These are phyloP conservation scores for Lacerta bilineata DNA, from an alignment of 2,797 vertebrate genomes.

Conservation along the genomic window DNA sequence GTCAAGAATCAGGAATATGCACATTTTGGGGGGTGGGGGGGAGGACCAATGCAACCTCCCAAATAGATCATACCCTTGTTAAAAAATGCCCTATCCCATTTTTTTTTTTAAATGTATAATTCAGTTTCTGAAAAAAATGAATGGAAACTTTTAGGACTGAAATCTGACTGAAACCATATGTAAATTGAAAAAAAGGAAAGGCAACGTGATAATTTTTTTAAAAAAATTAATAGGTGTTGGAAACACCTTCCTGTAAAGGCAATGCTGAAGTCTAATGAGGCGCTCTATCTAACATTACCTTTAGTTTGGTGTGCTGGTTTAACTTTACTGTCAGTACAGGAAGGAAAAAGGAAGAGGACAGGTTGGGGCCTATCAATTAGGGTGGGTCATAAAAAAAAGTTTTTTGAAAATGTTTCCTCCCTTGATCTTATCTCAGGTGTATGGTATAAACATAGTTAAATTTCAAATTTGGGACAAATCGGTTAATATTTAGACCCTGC, in stretches of 20 bases:
- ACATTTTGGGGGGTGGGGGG: too few relatives aligned
- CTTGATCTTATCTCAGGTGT: too few relatives aligned
- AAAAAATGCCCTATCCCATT: not conserved
- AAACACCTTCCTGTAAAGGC: not conserved
- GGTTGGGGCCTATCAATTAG: too few relatives aligned
- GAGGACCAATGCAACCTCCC: not conserved
- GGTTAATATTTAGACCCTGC: too few relatives aligned
- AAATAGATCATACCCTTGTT: not conserved
- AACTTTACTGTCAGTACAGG: too few relatives aligned
- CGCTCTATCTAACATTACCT: not conserved
- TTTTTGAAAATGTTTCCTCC: too few relatives aligned
- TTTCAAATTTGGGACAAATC: too few relatives aligned
- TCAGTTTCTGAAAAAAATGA: not conserved
- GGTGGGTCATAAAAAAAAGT: too few relatives aligned
- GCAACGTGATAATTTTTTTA: not conserved
- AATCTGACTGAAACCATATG: not conserved
- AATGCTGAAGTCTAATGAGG: too few relatives aligned
- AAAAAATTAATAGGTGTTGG: not conserved
- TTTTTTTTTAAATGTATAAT: not conserved
- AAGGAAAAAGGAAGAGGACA: not conserved
- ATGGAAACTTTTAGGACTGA: not conserved
- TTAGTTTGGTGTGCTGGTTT: too few relatives aligned
- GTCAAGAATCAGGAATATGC: not conserved
- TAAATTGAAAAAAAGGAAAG: constrained; percentile 26
- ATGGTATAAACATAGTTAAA: too few relatives aligned